Conservation (phyloP, 2,797 vertebrate genomes). For the Pseudotriccus pelzelni region DNA sequence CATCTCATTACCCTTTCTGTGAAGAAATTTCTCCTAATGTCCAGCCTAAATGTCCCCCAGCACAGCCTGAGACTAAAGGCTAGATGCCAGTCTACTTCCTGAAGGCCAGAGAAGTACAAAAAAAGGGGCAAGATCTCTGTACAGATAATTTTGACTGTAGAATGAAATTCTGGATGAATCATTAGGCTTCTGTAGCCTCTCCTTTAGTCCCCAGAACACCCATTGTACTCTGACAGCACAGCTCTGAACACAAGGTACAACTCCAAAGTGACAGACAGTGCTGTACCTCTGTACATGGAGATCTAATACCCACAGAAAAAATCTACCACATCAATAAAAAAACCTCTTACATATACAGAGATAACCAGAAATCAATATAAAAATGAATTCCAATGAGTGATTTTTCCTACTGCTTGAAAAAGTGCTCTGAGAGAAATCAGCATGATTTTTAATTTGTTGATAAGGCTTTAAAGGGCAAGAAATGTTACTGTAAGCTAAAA, state of each 20-base stretch:
- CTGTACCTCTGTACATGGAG: not conserved
- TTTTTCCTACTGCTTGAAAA: not conserved
- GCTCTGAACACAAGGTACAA: not conserved
- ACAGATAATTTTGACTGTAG: not conserved
- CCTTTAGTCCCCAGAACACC: not conserved
- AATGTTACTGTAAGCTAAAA: not conserved
- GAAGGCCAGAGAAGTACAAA: not conserved
- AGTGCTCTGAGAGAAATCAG: not conserved
- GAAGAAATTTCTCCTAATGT: not conserved
- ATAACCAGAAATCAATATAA: not conserved
- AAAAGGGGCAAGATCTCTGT: not conserved
- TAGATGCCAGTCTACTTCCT: not conserved
- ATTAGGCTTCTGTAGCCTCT: not conserved
- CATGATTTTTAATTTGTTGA: not conserved
- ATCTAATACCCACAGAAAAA: not conserved
- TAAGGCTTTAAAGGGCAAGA: slow-evolving; percentile 22
- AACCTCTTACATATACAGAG: not conserved
- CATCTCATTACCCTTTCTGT: not conserved
- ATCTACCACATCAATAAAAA: not conserved
- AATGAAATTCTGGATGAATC: not conserved
- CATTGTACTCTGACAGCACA: not conserved
- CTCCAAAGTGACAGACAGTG: not conserved
- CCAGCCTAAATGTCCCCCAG: not conserved
- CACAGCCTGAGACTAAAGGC: not conserved
- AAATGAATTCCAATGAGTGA: not conserved